Evolutionary conservation across 2,888 invertebrate genomes (phyloP).

Genomic region (Acronicta aceris): DNA sequence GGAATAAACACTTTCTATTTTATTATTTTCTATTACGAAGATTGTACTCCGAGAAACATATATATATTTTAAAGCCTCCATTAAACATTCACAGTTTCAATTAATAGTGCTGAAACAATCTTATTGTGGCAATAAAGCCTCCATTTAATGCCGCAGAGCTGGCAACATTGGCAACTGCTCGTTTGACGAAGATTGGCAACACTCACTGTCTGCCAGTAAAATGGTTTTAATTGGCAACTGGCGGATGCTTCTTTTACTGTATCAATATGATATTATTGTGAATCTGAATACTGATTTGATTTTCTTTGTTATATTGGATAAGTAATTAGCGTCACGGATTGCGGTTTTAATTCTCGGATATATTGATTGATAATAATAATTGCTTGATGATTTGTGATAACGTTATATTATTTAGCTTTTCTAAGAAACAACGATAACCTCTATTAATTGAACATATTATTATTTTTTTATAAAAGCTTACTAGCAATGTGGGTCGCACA

Average conservation of each 20-base stretch:
- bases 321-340: too few relatives aligned
- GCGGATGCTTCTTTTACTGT: conserved; percentile 3
- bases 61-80: neutral
- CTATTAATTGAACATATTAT: too few relatives aligned
- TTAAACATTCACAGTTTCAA: conserved; percentile 16
- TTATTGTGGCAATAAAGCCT: conserved; percentile 16
- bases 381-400: too few relatives aligned
- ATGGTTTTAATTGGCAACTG: conserved; percentile 15
- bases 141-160: conserved; percentile 19
- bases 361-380: too few relatives aligned
- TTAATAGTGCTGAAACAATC: conserved; percentile 27
- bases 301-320: too few relatives aligned
- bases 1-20: too few relatives aligned
- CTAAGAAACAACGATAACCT: too few relatives aligned
- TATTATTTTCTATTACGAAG: neutral
- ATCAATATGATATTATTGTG: neutral
- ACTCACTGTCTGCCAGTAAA: conserved; percentile 12
- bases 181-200: conserved; percentile 25
- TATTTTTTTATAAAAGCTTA: too few relatives aligned
- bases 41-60: neutral
- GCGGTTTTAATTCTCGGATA: too few relatives aligned
- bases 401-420: too few relatives aligned
- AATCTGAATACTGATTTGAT: neutral
- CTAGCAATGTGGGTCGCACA: too few relatives aligned
- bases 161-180: conserved; percentile 27